Evolutionary conservation across 1,140 invertebrate genomes (phyloP).

Genomic region (Apis florea): DNA sequence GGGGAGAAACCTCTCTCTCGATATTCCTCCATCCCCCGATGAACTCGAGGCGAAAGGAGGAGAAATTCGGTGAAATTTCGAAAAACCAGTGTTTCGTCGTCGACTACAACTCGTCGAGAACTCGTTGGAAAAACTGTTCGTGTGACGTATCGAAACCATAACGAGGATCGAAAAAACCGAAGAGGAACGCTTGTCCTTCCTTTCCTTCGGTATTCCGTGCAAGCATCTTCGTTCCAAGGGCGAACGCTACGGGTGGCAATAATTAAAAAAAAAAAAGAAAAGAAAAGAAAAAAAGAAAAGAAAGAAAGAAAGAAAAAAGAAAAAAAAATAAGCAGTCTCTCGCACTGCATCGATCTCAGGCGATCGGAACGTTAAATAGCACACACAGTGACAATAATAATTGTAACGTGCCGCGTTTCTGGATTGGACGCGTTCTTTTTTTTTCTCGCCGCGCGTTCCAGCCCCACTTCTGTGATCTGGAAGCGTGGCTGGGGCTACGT

Average conservation of each 20-base stretch:
- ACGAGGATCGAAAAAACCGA: too few relatives aligned
- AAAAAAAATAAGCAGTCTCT: constrained; percentile 2
- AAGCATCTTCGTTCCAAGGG: neutral
- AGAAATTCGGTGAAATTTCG: neutral
- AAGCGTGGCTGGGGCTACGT: constrained; percentile 43
- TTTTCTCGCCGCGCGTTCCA: constrained; percentile 48
- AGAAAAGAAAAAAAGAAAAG: neutral
- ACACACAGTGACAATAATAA: constrained; percentile 73
- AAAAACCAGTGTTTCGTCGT: neutral
- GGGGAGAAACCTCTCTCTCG: neutral
- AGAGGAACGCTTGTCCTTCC: too few relatives aligned
- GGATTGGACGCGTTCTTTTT: constrained; percentile 42
- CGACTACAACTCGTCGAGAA: too few relatives aligned
- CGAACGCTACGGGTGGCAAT: constrained; percentile 39
- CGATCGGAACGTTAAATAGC: constrained; percentile 50
- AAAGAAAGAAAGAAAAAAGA: neutral
- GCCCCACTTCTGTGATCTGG: constrained; percentile 41
- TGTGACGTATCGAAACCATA: too few relatives aligned
- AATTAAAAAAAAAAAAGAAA: constrained; percentile 11
- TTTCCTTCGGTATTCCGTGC: neutral
- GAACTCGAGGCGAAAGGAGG: neutral
- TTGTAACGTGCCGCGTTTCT: constrained; percentile 55
- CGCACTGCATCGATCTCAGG: constrained; percentile 15
- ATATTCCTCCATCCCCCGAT: neutral
- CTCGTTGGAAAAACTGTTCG: too few relatives aligned